These are phyloP conservation scores for Camponotus vicinus DNA, from an alignment of 1,140 invertebrate species.

Conservation along the genomic window DNA sequence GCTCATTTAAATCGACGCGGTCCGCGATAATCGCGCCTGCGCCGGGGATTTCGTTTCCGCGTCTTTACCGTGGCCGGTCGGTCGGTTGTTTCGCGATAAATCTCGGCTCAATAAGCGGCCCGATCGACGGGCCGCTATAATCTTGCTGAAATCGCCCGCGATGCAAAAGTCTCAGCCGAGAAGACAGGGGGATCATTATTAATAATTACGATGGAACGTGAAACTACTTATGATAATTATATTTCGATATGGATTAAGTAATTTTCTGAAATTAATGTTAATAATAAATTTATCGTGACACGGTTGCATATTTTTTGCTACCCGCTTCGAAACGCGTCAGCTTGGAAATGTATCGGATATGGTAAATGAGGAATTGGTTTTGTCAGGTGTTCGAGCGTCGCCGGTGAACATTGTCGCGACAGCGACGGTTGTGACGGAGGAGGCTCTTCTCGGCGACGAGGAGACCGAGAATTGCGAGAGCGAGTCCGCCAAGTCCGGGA, in stretches of 20 bases:
- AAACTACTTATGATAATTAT: background rate
- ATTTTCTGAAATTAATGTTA: background rate
- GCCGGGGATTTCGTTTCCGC: slow-evolving; percentile 27
- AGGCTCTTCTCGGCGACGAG: slow-evolving; percentile 79
- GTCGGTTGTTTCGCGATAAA: slow-evolving; percentile 21
- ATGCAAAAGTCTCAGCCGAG: background rate
- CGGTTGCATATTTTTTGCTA: background rate
- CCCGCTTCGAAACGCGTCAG: background rate
- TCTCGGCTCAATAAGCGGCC: background rate
- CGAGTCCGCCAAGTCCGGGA: slow-evolving; percentile 81
- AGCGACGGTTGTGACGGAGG: slow-evolving; percentile 82
- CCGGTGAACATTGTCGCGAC: slow-evolving; percentile 83
- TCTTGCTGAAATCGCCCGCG: background rate
- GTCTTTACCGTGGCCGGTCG: slow-evolving; percentile 2
- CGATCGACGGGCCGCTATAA: background rate
- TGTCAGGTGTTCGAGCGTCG: slow-evolving; percentile 68
- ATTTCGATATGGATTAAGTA: background rate
- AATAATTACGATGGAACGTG: background rate
- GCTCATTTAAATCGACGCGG: slow-evolving; percentile 69
- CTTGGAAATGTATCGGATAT: background rate
- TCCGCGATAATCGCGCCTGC: slow-evolving; percentile 34
- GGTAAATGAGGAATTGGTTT: background rate
- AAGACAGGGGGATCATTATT: background rate
- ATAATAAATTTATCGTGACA: background rate
- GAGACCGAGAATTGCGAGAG: slow-evolving; percentile 77